Conservation (phyloP, 2,797 vertebrate genomes). For the Cynopterus sphinx region DNA sequence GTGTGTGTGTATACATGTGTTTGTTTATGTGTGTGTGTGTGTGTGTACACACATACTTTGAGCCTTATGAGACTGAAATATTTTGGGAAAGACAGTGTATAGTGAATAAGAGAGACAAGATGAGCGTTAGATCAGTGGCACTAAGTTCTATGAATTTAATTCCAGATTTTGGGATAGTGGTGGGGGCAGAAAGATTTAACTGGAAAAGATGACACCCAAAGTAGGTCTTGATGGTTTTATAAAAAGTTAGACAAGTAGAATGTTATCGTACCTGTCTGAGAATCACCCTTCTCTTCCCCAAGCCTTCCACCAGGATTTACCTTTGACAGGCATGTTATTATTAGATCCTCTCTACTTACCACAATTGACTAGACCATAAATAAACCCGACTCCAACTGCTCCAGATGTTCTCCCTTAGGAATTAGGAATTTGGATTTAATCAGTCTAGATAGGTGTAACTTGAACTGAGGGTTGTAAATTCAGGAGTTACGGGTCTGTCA, state of each 20-base stretch:
- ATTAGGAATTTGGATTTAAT: conserved; percentile 34
- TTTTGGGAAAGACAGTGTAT: not conserved
- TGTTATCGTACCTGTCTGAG: not conserved
- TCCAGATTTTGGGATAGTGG: not conserved
- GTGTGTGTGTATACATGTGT: too few species aligned
- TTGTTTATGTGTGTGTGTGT: too few species aligned
- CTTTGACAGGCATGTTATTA: conserved; percentile 33
- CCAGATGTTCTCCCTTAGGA: conserved; percentile 53
- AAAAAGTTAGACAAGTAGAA: not conserved
- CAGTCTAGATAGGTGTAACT: not conserved
- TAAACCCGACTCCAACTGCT: conserved; percentile 35
- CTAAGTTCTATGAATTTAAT: not conserved
- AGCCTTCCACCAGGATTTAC: not conserved
- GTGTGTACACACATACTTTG: too few species aligned
- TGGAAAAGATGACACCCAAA: conserved; percentile 4
- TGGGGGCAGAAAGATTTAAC: not conserved
- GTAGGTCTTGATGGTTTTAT: not conserved
- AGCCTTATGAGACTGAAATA: not conserved
- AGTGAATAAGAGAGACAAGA: not conserved
- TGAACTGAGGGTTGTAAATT: conserved; percentile 39
- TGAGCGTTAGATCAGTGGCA: not conserved
- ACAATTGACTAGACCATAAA: conserved; percentile 48
- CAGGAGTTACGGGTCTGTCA: not conserved
- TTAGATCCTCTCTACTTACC: not conserved
- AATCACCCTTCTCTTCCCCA: not conserved